These are phyloP conservation scores for Melanotaenia nigrans DNA, from an alignment of 2,797 vertebrate species.

Conservation along the genomic window DNA sequence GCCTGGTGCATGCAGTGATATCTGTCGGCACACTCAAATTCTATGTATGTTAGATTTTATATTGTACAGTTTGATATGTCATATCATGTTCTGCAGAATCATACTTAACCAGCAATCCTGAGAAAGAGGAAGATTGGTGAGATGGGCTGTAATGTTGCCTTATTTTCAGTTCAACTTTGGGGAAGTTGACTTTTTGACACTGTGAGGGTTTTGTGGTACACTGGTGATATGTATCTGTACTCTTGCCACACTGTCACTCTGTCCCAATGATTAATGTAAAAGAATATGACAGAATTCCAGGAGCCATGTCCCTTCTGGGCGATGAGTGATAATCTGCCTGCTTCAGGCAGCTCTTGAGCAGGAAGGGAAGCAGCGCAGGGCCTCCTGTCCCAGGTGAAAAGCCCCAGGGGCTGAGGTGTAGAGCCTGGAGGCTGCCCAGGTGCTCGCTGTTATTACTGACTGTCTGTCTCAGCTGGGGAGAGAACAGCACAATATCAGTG, in stretches of 20 bases:
- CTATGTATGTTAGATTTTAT: conserved; percentile 6
- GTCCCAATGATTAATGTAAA: conserved; percentile 80
- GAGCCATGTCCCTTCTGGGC: conserved; percentile 77
- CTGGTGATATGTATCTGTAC: conserved; percentile 58
- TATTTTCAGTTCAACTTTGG: conserved; percentile 48
- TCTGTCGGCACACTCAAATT: background rate
- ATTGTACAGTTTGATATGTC: conserved; percentile 5
- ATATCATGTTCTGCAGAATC: conserved; percentile 18
- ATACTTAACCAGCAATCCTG: background rate
- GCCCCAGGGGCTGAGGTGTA: conserved; percentile 74
- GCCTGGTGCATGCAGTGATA: background rate
- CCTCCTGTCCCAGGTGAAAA: conserved; percentile 82
- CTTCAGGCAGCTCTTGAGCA: conserved; percentile 66
- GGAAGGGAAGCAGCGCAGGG: conserved; percentile 49
- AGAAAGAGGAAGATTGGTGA: background rate
- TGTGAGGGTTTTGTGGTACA: conserved; percentile 36
- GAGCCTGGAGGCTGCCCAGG: conserved; percentile 82
- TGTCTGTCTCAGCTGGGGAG: conserved; percentile 63
- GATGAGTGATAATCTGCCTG: conserved; percentile 73
- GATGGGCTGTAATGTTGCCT: conserved; percentile 14
- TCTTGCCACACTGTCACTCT: conserved; percentile 61
- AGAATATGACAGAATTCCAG: conserved; percentile 77
- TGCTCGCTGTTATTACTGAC: conserved; percentile 76
- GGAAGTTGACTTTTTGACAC: conserved; percentile 60
- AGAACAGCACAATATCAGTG: conserved; percentile 61